Evolutionary conservation across 2,797 vertebrate species (phyloP).

Genomic region (Sorex maritimensis): DNA sequence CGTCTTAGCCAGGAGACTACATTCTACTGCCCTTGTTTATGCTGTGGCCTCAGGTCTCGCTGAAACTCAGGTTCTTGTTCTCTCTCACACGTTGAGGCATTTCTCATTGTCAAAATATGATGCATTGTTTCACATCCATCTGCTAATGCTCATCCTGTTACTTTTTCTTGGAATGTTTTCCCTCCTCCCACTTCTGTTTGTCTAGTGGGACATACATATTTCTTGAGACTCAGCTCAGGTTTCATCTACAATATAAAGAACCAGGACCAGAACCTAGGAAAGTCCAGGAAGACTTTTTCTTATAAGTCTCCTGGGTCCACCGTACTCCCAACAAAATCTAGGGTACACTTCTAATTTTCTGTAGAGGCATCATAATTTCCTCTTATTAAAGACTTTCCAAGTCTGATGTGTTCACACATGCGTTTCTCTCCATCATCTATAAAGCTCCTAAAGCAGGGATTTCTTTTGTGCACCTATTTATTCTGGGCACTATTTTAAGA

Average conservation of each 20-base stretch:
- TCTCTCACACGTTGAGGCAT: not conserved
- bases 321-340: not conserved
- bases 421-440: not conserved
- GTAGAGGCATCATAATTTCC: not conserved
- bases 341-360: not conserved
- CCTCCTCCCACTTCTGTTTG: not conserved
- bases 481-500: too few relatives aligned
- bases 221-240: not conserved
- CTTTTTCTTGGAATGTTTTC: not conserved
- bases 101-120: not conserved
- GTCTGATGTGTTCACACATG: not conserved
- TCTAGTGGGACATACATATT: not conserved
- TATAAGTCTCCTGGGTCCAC: not conserved
- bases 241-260: not conserved
- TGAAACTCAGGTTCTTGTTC: not conserved
- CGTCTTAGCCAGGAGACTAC: not conserved
- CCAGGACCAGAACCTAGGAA: not conserved
- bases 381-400: not conserved
- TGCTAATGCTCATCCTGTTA: not conserved
- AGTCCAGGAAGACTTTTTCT: not conserved
- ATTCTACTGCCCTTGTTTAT: accelerated
- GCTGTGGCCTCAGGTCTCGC: accelerated
- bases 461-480: not conserved
- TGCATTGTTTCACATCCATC: not conserved
- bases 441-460: not conserved